phyloP scores from a whole-genome alignment of 2,797 vertebrate genomes.

The Syndactyla subalaris region DNA sequence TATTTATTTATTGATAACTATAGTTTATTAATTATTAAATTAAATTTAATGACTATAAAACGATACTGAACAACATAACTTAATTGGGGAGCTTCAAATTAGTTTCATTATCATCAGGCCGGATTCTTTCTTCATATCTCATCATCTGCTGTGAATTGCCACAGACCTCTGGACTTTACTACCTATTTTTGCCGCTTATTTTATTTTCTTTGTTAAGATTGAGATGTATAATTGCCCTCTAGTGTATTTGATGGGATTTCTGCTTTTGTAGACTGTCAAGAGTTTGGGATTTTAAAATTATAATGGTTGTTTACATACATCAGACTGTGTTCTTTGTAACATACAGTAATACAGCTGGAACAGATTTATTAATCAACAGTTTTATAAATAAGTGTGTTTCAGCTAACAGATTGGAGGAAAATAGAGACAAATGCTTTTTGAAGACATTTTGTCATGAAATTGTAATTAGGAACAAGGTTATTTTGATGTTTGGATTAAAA shows the following conservation, averaged over 20 bases:
- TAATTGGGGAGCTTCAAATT: neutral
- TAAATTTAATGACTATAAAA: neutral
- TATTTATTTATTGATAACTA: no score
- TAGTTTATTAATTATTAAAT: no score
- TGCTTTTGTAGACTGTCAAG: neutral
- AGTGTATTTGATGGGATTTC: neutral
- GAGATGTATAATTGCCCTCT: neutral
- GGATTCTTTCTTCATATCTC: neutral
- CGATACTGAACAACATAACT: neutral
- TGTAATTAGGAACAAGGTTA: constrained; percentile 57
- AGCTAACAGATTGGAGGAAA: constrained; percentile 25
- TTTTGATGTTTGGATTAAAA: constrained; percentile 66
- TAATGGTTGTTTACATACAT: constrained; percentile 1
- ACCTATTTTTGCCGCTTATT: neutral
- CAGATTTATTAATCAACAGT: constrained; percentile 40
- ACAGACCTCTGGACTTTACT: neutral
- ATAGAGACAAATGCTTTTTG: constrained; percentile 39
- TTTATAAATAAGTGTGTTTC: constrained; percentile 25
- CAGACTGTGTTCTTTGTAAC: neutral
- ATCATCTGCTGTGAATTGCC: neutral
- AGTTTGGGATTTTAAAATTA: neutral
- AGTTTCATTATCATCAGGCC: neutral
- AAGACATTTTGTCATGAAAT: constrained; percentile 44
- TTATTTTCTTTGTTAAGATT: neutral
- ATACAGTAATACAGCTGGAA: constrained; percentile 46